A percentile compares a stretch with the other conserved stretches of the same genome.
Evolutionary conservation across 1,140 invertebrate species (phyloP).

Genomic region (Megalopta genalis): DNA sequence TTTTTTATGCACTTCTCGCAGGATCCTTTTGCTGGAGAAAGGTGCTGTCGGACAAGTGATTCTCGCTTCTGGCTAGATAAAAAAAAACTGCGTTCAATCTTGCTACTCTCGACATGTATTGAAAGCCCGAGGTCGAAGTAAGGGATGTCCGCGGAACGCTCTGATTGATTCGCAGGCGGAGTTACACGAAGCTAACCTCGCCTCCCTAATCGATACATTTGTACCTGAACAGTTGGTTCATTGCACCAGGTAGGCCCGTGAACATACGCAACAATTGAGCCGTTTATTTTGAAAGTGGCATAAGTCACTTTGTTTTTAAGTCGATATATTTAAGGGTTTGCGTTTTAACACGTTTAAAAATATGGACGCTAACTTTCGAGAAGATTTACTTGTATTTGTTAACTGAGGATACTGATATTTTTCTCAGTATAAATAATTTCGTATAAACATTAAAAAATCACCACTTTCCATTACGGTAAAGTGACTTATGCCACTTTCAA

Average conservation of each 20-base stretch:
- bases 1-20: background rate
- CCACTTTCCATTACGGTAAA: too few relatives aligned
- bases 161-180: constrained; percentile 56
- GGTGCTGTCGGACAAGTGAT: background rate
- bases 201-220: constrained; percentile 55
- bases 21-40: background rate
- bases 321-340: too few relatives aligned
- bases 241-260: constrained; percentile 41
- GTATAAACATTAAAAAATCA: too few relatives aligned
- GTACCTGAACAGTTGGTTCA: constrained; percentile 35
- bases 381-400: too few relatives aligned
- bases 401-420: too few relatives aligned
- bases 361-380: too few relatives aligned
- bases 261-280: constrained; percentile 34
- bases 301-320: too few relatives aligned
- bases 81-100: constrained; percentile 7
- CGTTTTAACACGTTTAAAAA: too few relatives aligned
- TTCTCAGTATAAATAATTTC: too few relatives aligned
- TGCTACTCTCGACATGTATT: background rate
- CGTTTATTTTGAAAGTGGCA: too few relatives aligned
- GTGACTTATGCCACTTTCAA: too few relatives aligned
- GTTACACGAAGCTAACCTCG: constrained; percentile 39
- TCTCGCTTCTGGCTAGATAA: background rate
- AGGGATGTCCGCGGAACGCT: constrained; percentile 43
- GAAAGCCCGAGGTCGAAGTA: constrained; percentile 3